Evolutionary conservation across 1,140 invertebrate species (phyloP), one percentile per base, ranked within the genome.

Genomic region (Octopus bimaculoides): DNA sequence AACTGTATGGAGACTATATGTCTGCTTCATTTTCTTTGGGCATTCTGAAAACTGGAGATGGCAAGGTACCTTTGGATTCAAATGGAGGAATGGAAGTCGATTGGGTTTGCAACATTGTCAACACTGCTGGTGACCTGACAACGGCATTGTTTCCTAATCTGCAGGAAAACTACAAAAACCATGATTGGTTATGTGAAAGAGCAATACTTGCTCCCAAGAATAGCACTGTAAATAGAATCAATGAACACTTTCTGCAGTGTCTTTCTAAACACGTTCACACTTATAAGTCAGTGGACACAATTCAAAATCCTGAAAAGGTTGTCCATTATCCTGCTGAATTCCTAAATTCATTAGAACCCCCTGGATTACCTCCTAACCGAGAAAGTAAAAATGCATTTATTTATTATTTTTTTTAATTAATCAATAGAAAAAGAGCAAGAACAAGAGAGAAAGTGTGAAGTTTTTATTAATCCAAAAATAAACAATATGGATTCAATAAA

Each of bases 291-390:
- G 77, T 82, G 20, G 85, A 87, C 75, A 78, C 56, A 41, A 71
- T 84, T 53, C 20, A 55, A 14, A 85, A 88, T 74, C 71, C 54
- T 41, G 80, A 84, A 20, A 54, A 88, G 52, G 55, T 71, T 53
- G 76, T 79, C 55, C 26, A 66, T 17, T 89, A 83, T 81, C 87
- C 89, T 6, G 55, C 84, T 9, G 89, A 90, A 83, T 87, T 87
- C 85, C 77, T 91, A 10, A 86, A 91, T 81, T 81, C 82, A 9
- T 75, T 88, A n/a, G 85, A 85, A 9, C 84, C 86, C n/a, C 82
- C 85, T 53, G 88, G 89, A 8, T 55, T 89, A 12, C 89, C 91
- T 17, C 87, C 87, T 20, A 89, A 91, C 82, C 82, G n/a, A n/a
- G 26, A 2, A 2, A 41, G 26, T 41, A 41, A 41, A 41, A 41